Evolutionary conservation across 2,888 invertebrate species (phyloP), one percentile per base, ranked within the genome.

Genomic region (Ecliptopera silaceata): DNA sequence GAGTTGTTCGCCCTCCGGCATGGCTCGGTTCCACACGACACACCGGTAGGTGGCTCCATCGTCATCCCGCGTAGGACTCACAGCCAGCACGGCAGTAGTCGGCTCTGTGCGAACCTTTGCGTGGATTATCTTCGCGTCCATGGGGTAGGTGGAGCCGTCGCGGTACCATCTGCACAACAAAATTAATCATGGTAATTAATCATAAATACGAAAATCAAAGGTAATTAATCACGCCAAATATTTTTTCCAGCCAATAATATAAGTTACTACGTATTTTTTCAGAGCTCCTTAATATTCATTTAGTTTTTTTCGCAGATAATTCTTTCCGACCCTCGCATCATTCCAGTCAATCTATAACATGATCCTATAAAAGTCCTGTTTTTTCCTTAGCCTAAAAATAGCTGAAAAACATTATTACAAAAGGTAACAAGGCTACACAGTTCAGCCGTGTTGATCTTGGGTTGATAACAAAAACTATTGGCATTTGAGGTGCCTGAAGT

Each of bases 21-120:
- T 95, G 65, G 97, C 98, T 43, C 97, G 92, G 89, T 98, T 98
- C 93, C 96, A 95, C 48, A 98, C 97, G 64, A 96, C 95, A 83
- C 98, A 98, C 58, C 95, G 93, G 87, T 95, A 97, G 48, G 93
- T 92, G 56, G 96, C 95, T 8, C 95, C 95, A 77, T 98, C 97
- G 81, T 98, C 97, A 64, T 96, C 96, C 63, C 96, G 94, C 26
- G 93, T 93, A 3, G 98, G 97, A 60, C 93, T 94, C 66, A 98
- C 88, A 22, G 94, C 91, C 46, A 97, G 90, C 6, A 96, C 95
- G 3, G 95, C 95, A 46, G 94, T 94, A 12, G 96, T 96, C 17
- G 96, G 93, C 71, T 94, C 94, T 65, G 95, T 94, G 62, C 95
- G 93, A 12, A 95, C 95, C 63, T 94, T 95, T 34, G 95, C 96